Base-by-base conservation (phyloP, 1,140 invertebrate species). In the Monomorium pharaonis region DNA sequence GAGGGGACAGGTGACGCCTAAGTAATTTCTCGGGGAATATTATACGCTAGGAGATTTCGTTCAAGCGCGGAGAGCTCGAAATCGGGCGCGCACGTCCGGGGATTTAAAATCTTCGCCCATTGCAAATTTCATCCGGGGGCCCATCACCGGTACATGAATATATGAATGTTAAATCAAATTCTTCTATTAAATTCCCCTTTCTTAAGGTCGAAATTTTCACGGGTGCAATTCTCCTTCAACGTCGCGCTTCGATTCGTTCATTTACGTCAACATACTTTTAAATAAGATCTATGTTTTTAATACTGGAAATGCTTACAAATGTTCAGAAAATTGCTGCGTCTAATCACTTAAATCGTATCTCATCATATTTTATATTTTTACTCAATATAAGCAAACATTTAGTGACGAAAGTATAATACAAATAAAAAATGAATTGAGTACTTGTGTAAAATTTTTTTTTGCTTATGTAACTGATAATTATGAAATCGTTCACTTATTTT, bases 21-120 rank as follows among this genome's bases (percentile, higher is more conserved):
- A 74, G 67, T 83, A 83, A 83, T 83, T 83, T 83, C 78, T 72
- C 67, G 78, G 37, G 37, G 51, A 56, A 83, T 83, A 83, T 72
- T 72, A 81, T 54, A 9, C 14, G 37, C 37, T 30, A 21, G 37
- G 9, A 30, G 18, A 72, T 83, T 58, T 72, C 37, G 33, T 44
- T 83, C 37, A 51, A 58, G 44, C 47, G 27, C 24, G 60, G n/a
- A 30, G n/a, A 65, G 24, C 3, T 12, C 21, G 37, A 44, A n/a
- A 37, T 21, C 44, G 63, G 14, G 18, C 33, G 12, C 18, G 18
- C 33, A 7, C 18, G 21, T 72, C 24, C 51, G 30, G 37, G n/a
- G 21, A 77, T 44, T 77, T 44, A 63, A n/a, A 83, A 47, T 74
- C 54, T 33, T 72, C 37, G 14, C 18, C 18, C 44, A 42, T 54